These are phyloP conservation scores for Cataglyphis livida DNA, from an alignment of 2,888 invertebrate genomes.

Conservation along the genomic window DNA sequence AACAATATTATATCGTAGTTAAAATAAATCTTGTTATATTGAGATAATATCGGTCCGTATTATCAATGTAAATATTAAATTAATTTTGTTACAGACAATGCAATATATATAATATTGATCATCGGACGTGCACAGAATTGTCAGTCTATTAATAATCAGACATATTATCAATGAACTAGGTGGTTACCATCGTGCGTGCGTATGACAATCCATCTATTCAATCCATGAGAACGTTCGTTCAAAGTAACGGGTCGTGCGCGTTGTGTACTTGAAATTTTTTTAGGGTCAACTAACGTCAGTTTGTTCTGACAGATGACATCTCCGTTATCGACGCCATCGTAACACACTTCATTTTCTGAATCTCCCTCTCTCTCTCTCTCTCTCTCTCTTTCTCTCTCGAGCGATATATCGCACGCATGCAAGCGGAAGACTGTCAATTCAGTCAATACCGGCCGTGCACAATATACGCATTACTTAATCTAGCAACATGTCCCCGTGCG, in stretches of 20 bases:
- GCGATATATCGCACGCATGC: constrained; percentile 51
- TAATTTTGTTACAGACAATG: constrained; percentile 15
- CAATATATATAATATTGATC: constrained; percentile 16
- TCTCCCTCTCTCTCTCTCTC: background rate
- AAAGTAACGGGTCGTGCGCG: constrained; percentile 40
- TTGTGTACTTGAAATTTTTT: constrained; percentile 50
- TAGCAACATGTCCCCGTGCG: constrained; percentile 49
- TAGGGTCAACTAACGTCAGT: constrained; percentile 51
- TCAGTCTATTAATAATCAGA: constrained; percentile 11
- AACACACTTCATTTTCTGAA: constrained; percentile 49
- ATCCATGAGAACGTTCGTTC: constrained; percentile 39
- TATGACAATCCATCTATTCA: constrained; percentile 45
- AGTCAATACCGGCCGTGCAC: constrained; percentile 55
- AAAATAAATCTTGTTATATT: background rate
- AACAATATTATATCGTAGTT: background rate
- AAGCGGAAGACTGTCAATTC: constrained; percentile 67
- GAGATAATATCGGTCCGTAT: constrained; percentile 7
- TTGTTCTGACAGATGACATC: constrained; percentile 51
- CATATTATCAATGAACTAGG: constrained; percentile 48
- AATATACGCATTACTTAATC: constrained; percentile 64
- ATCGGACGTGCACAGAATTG: background rate
- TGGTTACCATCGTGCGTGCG: constrained; percentile 6
- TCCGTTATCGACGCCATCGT: constrained; percentile 51
- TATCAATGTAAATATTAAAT: constrained; percentile 12
- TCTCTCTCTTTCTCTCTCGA: constrained; percentile 21